These are phyloP conservation scores for Drosophila rubida DNA, from an alignment of 2,888 invertebrate species.

Conservation along the genomic window DNA sequence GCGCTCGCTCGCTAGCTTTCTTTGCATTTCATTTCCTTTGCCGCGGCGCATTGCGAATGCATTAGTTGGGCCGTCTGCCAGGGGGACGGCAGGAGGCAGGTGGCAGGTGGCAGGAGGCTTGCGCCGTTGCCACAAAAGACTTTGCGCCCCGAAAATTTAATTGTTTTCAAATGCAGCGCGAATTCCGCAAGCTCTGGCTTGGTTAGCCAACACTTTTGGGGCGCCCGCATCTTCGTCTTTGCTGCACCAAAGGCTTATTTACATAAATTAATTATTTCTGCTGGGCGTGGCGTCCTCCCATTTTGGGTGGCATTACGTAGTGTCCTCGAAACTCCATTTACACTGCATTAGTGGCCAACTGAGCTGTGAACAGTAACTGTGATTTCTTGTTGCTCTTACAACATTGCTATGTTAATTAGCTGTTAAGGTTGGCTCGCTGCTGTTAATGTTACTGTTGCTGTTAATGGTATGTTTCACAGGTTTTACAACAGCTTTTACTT, in stretches of 20 bases:
- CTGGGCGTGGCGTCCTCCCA: slow-evolving; percentile 25
- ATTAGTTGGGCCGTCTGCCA: slow-evolving; percentile 22
- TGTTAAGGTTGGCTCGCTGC: neutral
- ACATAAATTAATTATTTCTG: slow-evolving; percentile 62
- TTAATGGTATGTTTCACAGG: too few species aligned
- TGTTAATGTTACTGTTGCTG: neutral
- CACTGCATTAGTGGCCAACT: neutral
- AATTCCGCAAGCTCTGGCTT: slow-evolving; percentile 15
- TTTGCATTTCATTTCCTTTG: slow-evolving; percentile 10
- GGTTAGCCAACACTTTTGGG: slow-evolving; percentile 14
- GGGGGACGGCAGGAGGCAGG: neutral
- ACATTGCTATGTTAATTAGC: neutral
- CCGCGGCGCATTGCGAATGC: slow-evolving; percentile 39
- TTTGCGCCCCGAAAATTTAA: slow-evolving; percentile 49
- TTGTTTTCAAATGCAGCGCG: slow-evolving; percentile 51
- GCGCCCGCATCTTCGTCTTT: slow-evolving; percentile 3
- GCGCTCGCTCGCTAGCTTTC: slow-evolving; percentile 5
- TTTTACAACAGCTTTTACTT: too few species aligned
- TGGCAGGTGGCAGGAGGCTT: slow-evolving; percentile 3
- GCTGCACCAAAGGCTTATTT: slow-evolving; percentile 27
- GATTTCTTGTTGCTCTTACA: neutral
- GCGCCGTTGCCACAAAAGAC: slow-evolving; percentile 32
- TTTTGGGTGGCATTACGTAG: too few species aligned
- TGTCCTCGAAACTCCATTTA: slow-evolving; percentile 24
- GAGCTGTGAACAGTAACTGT: neutral